phyloP scores from a whole-genome alignment of 2,888 invertebrate species.

The Dorcus hopei region DNA sequence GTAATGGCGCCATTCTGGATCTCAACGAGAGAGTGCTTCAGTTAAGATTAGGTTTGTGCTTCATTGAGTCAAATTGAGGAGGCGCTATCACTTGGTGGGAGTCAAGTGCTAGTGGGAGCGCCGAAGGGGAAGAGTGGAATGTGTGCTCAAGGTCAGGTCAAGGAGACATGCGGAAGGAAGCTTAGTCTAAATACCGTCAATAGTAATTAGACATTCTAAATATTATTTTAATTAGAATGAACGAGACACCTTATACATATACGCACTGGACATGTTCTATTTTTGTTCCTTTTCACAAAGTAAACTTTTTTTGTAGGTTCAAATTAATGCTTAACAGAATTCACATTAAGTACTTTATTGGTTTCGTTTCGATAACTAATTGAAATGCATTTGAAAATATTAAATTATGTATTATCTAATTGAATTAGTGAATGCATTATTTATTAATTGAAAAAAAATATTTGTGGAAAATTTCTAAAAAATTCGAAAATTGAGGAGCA shows the following conservation, averaged over 20 bases:
- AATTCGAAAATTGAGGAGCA: too few species aligned
- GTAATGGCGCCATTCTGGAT: slow-evolving; percentile 27
- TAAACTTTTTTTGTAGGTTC: too few species aligned
- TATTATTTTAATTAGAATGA: not conserved
- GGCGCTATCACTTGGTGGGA: slow-evolving; percentile 29
- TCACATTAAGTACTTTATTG: too few species aligned
- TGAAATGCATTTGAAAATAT: too few species aligned
- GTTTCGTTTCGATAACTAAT: too few species aligned
- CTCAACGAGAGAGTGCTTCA: slow-evolving; percentile 25
- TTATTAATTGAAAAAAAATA: too few species aligned
- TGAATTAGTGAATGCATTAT: too few species aligned
- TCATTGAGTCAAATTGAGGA: slow-evolving; percentile 28
- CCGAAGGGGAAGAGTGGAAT: slow-evolving; percentile 26
- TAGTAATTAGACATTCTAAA: not conserved
- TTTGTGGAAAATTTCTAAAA: too few species aligned
- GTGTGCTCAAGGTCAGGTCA: slow-evolving; percentile 30
- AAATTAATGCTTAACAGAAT: too few species aligned
- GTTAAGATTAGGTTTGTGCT: slow-evolving; percentile 22
- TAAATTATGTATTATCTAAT: too few species aligned
- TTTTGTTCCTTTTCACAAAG: too few species aligned
- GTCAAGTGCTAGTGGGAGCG: slow-evolving; percentile 18
- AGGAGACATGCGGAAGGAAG: slow-evolving; percentile 25
- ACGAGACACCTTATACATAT: not conserved
- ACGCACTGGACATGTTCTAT: too few species aligned
- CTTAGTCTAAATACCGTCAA: not conserved